A percentile compares a stretch with the other conserved stretches of the same genome.
phyloP scores from a whole-genome alignment of 2,113 vertebrate species.

The Aythya baeri region DNA sequence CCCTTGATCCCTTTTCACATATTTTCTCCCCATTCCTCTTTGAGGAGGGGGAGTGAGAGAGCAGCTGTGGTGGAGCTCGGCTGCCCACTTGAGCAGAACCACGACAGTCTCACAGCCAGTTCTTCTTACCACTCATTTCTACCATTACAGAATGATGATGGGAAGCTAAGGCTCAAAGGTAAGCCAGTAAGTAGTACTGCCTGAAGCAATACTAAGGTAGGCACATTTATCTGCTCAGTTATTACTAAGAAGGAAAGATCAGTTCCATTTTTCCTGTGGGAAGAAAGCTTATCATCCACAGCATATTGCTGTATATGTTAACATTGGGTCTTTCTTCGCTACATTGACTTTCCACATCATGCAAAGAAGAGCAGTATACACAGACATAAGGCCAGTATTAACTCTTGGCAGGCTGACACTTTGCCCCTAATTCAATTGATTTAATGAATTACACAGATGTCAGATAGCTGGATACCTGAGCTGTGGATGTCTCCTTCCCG shows the following conservation, averaged over 20 bases:
- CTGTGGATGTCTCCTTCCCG: background rate
- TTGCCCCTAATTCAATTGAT: background rate
- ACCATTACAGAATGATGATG: background rate
- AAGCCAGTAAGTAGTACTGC: background rate
- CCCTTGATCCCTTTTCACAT: too few relatives aligned
- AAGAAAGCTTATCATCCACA: background rate
- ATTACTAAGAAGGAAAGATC: background rate
- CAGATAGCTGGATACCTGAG: background rate
- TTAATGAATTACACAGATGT: background rate
- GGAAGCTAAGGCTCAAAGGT: background rate
- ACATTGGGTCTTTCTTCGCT: background rate
- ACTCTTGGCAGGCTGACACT: background rate
- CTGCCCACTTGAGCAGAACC: too few relatives aligned
- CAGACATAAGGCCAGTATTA: background rate
- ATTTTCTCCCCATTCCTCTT: too few relatives aligned
- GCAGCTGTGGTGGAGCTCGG: too few relatives aligned
- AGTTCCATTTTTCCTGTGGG: background rate
- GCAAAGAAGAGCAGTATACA: background rate
- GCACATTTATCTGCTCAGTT: background rate
- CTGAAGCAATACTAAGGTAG: background rate
- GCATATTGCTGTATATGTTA: background rate
- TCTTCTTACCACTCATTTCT: background rate
- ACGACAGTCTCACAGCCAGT: background rate
- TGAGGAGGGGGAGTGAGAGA: too few relatives aligned
- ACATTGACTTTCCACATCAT: background rate